Percentiles rank a stretch among this genome's conserved stretches.
phyloP scores from a whole-genome alignment of 2,113 vertebrate species.

The Dicrurus megarhynchus region DNA sequence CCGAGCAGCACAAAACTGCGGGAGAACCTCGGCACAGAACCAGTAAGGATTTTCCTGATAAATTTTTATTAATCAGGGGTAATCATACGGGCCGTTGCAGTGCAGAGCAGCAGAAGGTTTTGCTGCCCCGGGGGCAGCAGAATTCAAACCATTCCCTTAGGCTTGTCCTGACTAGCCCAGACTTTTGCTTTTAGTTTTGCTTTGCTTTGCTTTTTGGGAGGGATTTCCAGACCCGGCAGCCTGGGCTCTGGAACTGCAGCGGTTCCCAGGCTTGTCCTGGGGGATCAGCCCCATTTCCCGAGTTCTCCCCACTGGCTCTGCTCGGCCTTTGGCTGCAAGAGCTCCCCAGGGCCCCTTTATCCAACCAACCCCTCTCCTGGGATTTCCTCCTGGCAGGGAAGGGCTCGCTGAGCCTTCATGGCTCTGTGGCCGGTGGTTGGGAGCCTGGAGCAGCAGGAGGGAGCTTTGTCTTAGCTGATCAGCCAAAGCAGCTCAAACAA shows the following conservation, averaged over 20 bases:
- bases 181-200: neutral
- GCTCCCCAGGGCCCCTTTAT: neutral
- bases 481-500: neutral
- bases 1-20: neutral
- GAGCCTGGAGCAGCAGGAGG: neutral
- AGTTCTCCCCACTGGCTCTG: neutral
- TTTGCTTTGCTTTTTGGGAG: neutral
- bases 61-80: neutral
- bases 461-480: neutral
- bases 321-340: neutral
- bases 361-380: neutral
- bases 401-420: accelerated
- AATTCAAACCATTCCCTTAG: neutral
- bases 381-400: neutral
- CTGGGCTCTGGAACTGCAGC: neutral
- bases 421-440: neutral
- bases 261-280: neutral
- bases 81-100: accelerated
- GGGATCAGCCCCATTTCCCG: neutral
- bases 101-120: neutral
- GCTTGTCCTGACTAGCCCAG: neutral
- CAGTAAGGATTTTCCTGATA: constrained; percentile 25
- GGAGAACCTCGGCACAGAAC: neutral
- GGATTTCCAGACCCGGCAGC: neutral
- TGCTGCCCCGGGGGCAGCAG: neutral